A percentile compares a stretch with the other conserved stretches of the same genome.
Evolutionary conservation across 1,140 invertebrate species (phyloP).

Genomic region (Littorina saxatilis): DNA sequence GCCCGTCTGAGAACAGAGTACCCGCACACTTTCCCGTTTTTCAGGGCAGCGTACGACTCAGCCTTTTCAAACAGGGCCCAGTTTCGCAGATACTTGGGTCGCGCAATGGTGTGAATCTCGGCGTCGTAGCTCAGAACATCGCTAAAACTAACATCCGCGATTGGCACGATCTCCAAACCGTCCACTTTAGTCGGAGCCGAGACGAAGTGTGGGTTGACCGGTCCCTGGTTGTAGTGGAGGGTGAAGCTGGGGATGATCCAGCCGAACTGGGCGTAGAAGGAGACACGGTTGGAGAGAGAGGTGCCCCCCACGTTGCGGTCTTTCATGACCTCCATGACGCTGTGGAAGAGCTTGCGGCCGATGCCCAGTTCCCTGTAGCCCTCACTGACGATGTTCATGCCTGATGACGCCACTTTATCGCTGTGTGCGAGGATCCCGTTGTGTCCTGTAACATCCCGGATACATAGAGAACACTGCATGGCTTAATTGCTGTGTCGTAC

Average conservation of each 20-base stretch:
- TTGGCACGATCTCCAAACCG: conserved; percentile 47
- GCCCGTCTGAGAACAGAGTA: conserved; percentile 52
- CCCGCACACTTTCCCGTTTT: conserved; percentile 51
- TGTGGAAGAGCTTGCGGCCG: conserved; percentile 49
- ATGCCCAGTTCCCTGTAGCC: conserved; percentile 53
- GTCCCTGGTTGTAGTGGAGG: conserved; percentile 56
- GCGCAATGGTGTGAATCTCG: conserved; percentile 53
- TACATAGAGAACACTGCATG: no score
- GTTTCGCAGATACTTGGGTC: conserved; percentile 53
- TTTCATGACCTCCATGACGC: conserved; percentile 56
- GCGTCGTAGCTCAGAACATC: conserved; percentile 56
- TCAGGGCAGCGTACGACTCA: conserved; percentile 49
- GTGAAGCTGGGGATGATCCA: conserved; percentile 59
- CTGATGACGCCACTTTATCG: conserved; percentile 53
- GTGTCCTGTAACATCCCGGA: conserved; percentile 54
- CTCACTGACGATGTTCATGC: conserved; percentile 60
- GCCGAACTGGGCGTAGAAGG: conserved; percentile 59
- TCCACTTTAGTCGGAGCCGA: conserved; percentile 41
- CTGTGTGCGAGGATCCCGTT: conserved; percentile 55
- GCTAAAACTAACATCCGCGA: conserved; percentile 47
- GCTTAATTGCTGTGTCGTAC: neutral
- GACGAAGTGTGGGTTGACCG: conserved; percentile 51
- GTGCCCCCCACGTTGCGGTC: conserved; percentile 58
- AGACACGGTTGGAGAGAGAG: conserved; percentile 53
- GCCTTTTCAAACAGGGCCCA: conserved; percentile 49